Evolutionary conservation across 2,888 invertebrate genomes (phyloP).

Genomic region (Deilephila porcellus): DNA sequence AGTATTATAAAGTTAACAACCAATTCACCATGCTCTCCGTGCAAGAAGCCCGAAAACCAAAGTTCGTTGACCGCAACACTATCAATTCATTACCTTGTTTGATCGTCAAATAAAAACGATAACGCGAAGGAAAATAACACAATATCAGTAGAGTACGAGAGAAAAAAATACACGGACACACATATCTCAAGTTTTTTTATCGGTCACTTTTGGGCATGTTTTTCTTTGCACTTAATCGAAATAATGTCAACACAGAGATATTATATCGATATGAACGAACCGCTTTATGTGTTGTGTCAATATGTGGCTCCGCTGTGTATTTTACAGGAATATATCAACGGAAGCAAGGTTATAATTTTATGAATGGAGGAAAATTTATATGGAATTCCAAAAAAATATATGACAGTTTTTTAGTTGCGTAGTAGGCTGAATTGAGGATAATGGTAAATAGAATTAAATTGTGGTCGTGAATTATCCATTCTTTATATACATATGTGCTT

Average conservation of each 20-base stretch:
- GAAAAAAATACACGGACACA: slow-evolving; percentile 51
- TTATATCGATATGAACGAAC: slow-evolving; percentile 50
- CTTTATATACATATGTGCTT: no score
- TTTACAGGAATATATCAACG: slow-evolving; percentile 20
- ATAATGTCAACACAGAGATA: slow-evolving; percentile 66
- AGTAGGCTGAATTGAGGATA: no score
- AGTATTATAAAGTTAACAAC: background rate
- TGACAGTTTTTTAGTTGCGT: no score
- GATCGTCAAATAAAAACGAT: slow-evolving; percentile 76
- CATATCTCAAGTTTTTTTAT: slow-evolving; percentile 65
- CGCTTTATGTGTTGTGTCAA: slow-evolving; percentile 36
- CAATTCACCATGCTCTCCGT: background rate
- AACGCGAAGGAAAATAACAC: slow-evolving; percentile 73
- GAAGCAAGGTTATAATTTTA: slow-evolving; percentile 5
- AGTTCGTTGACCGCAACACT: slow-evolving; percentile 48
- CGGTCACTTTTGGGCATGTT: slow-evolving; percentile 72
- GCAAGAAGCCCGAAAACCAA: slow-evolving; percentile 35
- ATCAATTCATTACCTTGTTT: slow-evolving; percentile 50
- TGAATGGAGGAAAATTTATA: background rate
- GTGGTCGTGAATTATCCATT: no score
- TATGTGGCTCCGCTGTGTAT: slow-evolving; percentile 1
- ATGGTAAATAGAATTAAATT: no score
- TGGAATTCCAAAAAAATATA: no score
- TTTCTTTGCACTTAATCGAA: slow-evolving; percentile 74
- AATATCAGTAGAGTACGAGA: slow-evolving; percentile 65